Conservation (phyloP, 2,797 vertebrate species). For the Meriones psammophilus region DNA sequence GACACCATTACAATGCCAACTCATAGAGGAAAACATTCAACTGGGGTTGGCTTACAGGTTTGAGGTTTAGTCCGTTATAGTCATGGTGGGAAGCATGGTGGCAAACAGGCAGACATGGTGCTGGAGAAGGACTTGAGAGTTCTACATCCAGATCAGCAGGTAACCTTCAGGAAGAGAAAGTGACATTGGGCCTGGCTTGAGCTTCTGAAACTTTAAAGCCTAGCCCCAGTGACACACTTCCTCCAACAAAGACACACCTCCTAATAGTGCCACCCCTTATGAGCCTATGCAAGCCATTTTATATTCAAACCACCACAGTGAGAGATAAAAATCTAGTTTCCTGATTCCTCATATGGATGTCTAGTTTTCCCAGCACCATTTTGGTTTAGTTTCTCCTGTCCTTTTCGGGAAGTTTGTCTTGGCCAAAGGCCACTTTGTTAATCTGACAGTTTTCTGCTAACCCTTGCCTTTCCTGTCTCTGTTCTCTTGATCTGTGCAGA, state of each 20-base stretch:
- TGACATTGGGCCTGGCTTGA: not conserved
- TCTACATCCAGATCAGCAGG: not conserved
- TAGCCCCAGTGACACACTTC: not conserved
- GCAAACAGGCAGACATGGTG: not conserved
- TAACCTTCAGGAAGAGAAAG: not conserved
- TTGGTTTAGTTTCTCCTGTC: not conserved
- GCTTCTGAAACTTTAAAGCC: not conserved
- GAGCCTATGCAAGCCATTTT: not conserved
- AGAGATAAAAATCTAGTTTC: not conserved
- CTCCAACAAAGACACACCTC: not conserved
- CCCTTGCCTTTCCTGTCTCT: not conserved
- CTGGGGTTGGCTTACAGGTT: not conserved
- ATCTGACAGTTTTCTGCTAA: slow-evolving; percentile 50
- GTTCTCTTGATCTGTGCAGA: not conserved
- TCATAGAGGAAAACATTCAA: not conserved
- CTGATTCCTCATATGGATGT: not conserved
- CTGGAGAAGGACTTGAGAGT: not conserved
- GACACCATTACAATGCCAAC: not conserved
- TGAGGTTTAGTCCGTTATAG: not conserved
- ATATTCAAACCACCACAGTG: not conserved
- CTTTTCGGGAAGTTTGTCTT: slow-evolving; percentile 44
- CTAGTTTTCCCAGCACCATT: no score
- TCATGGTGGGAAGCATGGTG: not conserved
- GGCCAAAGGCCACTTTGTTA: not conserved
- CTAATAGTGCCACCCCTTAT: not conserved